Conservation (phyloP, 2,888 invertebrate genomes). For the Syritta pipiens region DNA sequence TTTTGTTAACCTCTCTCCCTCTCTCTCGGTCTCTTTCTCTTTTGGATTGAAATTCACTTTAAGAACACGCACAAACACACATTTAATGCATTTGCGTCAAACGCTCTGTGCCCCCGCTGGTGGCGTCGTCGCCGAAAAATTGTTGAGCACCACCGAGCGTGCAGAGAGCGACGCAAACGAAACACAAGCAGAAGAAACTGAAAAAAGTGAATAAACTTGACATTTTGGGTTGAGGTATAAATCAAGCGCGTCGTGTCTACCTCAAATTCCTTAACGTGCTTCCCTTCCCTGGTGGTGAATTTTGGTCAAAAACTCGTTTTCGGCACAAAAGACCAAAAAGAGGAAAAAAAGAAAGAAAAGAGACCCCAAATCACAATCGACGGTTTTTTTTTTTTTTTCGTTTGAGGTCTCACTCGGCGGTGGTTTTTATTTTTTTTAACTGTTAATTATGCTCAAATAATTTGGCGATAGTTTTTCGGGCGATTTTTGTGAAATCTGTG, state of each 20-base stretch:
- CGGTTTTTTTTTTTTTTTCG: slow-evolving; percentile 5
- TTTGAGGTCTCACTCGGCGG: neutral
- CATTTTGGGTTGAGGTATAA: slow-evolving; percentile 67
- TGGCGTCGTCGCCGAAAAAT: neutral
- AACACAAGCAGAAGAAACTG: slow-evolving; percentile 18
- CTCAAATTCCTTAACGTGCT: slow-evolving; percentile 65
- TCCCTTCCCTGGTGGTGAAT: slow-evolving; percentile 54
- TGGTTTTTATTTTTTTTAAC: neutral
- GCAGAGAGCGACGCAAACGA: slow-evolving; percentile 21
- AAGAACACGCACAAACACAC: too few relatives aligned
- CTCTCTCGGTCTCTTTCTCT: too few relatives aligned
- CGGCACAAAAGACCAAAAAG: neutral
- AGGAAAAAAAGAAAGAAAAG: neutral
- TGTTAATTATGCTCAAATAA: slow-evolving; percentile 15
- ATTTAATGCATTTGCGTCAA: too few relatives aligned
- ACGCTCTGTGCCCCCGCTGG: too few relatives aligned
- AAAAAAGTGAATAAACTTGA: slow-evolving; percentile 68
- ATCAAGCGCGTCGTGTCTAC: slow-evolving; percentile 63
- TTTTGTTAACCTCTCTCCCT: too few relatives aligned
- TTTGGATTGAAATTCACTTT: too few relatives aligned
- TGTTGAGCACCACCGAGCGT: slow-evolving; percentile 22
- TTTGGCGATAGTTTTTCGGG: slow-evolving; percentile 12
- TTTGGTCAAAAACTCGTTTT: slow-evolving; percentile 47
- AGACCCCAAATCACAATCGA: neutral
- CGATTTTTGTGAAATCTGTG: too few relatives aligned